These are phyloP conservation scores for Ametastegia equiseti DNA, from an alignment of 2,888 invertebrate genomes.

Conservation along the genomic window DNA sequence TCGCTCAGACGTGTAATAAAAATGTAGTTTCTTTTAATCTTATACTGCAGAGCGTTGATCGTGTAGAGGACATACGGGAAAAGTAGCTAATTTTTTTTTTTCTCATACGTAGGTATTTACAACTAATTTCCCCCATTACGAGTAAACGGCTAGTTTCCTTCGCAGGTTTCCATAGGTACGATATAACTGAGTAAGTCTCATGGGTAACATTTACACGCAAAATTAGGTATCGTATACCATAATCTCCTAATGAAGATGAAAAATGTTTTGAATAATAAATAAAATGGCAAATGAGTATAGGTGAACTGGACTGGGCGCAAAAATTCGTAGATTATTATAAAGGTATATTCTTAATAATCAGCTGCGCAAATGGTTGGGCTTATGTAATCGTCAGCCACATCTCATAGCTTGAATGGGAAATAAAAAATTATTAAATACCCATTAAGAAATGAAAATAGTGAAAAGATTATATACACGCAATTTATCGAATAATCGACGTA, in stretches of 20 bases:
- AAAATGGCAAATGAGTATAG: background rate
- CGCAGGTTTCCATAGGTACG: background rate
- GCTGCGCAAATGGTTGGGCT: background rate
- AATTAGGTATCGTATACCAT: background rate
- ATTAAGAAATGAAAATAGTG: background rate
- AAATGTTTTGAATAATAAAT: background rate
- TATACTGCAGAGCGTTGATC: background rate
- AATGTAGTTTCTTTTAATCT: background rate
- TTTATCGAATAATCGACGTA: background rate
- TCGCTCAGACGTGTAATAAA: background rate
- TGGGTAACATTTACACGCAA: background rate
- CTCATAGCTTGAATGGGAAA: background rate
- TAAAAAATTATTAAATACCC: too few species aligned
- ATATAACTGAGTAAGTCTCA: background rate
- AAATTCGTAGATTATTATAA: too few species aligned
- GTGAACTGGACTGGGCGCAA: too few species aligned
- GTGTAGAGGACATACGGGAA: background rate
- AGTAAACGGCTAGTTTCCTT: background rate
- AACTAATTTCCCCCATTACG: background rate
- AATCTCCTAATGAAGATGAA: background rate
- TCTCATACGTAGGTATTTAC: too few species aligned
- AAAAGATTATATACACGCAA: background rate
- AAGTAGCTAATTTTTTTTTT: background rate
- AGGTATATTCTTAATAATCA: too few species aligned
- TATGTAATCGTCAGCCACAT: conserved; percentile 8